Evolutionary conservation across 2,888 invertebrate genomes (phyloP).

Genomic region (Coronaproctus castanopsis): DNA sequence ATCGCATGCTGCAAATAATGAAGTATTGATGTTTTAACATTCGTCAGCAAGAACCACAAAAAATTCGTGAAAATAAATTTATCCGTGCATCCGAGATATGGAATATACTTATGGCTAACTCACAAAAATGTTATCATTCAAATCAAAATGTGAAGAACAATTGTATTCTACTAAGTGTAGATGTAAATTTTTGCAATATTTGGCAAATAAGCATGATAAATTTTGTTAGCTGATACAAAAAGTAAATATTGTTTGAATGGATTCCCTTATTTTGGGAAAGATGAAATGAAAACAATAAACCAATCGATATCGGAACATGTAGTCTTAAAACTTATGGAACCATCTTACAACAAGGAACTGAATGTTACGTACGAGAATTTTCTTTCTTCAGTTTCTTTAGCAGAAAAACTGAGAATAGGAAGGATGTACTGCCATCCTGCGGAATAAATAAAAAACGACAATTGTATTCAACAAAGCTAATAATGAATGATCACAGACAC

Average conservation of each 20-base stretch:
- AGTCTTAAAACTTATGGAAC: background rate
- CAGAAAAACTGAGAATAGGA: background rate
- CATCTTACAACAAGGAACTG: background rate
- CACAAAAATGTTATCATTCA: background rate
- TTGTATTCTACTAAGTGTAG: background rate
- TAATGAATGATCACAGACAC: background rate
- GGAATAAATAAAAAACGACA: background rate
- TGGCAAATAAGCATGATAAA: background rate
- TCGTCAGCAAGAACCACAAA: background rate
- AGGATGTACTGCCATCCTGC: background rate
- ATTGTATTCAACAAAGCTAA: background rate
- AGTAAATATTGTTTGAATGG: background rate
- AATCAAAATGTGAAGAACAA: background rate
- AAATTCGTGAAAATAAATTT: too few relatives aligned
- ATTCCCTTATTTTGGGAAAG: background rate
- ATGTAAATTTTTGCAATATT: background rate
- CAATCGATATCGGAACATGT: background rate
- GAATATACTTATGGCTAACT: background rate
- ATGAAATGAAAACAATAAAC: background rate
- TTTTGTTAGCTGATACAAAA: background rate
- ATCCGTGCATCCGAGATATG: background rate
- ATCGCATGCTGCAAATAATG: background rate
- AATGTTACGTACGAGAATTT: background rate
- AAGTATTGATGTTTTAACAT: background rate
- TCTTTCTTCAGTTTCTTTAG: background rate